phyloP scores from a whole-genome alignment of 2,113 vertebrate species.

The Lepisosteus oculatus region DNA sequence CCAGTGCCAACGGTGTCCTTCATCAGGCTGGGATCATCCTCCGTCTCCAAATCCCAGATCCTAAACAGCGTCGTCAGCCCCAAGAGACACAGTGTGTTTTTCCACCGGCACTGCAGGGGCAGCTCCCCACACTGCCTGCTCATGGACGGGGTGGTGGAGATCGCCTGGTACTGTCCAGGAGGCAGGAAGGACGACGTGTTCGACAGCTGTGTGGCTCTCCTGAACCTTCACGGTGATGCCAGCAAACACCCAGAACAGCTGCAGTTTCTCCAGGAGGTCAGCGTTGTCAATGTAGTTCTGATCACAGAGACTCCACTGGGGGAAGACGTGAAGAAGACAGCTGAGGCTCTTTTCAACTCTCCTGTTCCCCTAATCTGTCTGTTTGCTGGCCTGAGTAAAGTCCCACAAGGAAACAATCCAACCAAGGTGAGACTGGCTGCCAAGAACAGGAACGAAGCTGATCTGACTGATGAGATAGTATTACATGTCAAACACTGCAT shows the following conservation, averaged over 20 bases:
- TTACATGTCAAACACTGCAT: constrained; percentile 13
- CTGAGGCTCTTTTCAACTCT: constrained; percentile 22
- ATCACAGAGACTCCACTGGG: constrained; percentile 12
- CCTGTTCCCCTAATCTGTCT: constrained; percentile 36
- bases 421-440: constrained; percentile 27
- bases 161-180: constrained; percentile 53
- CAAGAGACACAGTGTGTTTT: constrained; percentile 45
- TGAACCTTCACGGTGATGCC: constrained; percentile 50
- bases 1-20: constrained; percentile 40
- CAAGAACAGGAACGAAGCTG: too few relatives aligned
- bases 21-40: constrained; percentile 42
- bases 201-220: constrained; percentile 41
- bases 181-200: constrained; percentile 30
- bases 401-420: background rate
- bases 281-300: constrained; percentile 10
- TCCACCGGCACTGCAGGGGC: constrained; percentile 38
- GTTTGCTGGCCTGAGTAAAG: constrained; percentile 34
- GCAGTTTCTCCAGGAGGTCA: constrained; percentile 30
- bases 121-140: constrained; percentile 36
- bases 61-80: constrained; percentile 46
- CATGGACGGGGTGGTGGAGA: constrained; percentile 48
- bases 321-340: constrained; percentile 13
- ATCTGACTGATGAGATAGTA: too few relatives aligned
- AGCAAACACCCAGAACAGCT: constrained; percentile 36
- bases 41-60: constrained; percentile 53